Conservation (phyloP, 2,797 vertebrate species). For the Botia almorhae region DNA sequence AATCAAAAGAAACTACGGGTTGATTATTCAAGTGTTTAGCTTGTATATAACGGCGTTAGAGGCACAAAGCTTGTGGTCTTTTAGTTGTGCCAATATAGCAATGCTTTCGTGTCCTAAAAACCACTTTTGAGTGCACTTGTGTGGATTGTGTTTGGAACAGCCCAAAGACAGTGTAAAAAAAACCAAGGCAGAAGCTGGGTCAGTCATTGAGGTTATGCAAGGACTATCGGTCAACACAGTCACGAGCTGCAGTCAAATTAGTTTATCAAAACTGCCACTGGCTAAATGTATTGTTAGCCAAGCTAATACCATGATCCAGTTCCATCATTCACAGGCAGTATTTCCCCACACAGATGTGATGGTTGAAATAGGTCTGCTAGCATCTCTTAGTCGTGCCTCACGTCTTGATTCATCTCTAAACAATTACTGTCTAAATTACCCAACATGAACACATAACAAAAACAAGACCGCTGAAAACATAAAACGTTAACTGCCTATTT, state of each 20-base stretch:
- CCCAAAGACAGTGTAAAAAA: neutral
- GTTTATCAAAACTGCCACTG: neutral
- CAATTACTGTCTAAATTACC: too few relatives aligned
- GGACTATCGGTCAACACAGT: neutral
- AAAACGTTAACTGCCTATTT: too few relatives aligned
- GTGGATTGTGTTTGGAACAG: constrained; percentile 17
- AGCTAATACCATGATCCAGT: constrained; percentile 32
- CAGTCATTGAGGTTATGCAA: constrained; percentile 22
- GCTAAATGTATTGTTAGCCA: constrained; percentile 38
- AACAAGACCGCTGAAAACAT: too few relatives aligned
- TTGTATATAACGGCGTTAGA: too few relatives aligned
- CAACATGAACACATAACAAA: too few relatives aligned
- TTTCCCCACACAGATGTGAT: constrained; percentile 1
- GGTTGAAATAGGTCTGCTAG: neutral
- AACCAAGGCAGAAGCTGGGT: constrained; percentile 11
- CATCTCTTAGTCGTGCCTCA: neutral
- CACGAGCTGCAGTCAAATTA: constrained; percentile 9
- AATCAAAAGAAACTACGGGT: neutral
- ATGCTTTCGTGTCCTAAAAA: constrained; percentile 30
- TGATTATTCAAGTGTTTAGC: neutral
- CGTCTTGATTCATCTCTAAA: neutral
- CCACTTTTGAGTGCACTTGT: neutral
- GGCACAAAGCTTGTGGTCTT: too few relatives aligned
- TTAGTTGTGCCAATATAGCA: neutral
- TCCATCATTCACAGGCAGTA: constrained; percentile 12